Evolutionary conservation across 2,888 invertebrate genomes (phyloP).

Genomic region (Smittia aterrima): DNA sequence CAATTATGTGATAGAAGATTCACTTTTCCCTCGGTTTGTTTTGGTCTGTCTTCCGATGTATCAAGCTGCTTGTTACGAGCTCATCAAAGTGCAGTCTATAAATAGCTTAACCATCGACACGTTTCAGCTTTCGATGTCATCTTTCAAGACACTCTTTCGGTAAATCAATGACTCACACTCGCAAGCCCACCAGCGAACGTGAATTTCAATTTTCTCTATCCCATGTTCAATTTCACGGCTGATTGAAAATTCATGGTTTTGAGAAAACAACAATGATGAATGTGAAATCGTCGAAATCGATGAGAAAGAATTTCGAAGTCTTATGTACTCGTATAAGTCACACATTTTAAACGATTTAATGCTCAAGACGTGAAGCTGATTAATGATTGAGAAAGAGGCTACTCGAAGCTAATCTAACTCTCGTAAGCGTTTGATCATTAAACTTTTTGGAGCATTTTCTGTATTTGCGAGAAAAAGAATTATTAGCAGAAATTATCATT

Average conservation of each 20-base stretch:
- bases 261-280: conserved; percentile 14
- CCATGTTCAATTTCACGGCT: conserved; percentile 40
- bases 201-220: conserved; percentile 35
- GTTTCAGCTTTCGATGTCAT: not conserved
- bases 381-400: not conserved
- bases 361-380: conserved; percentile 18
- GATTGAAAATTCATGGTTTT: conserved; percentile 26
- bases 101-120: conserved; percentile 1
- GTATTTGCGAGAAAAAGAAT: not conserved
- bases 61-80: not conserved
- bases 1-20: conserved; percentile 30
- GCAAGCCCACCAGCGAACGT: conserved; percentile 7
- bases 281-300: not conserved
- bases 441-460: not conserved
- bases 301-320: not conserved
- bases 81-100: conserved; percentile 15
- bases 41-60: not conserved
- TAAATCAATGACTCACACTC: not conserved
- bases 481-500: not conserved
- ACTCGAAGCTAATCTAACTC: no score
- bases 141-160: no score
- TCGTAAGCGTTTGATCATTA: not conserved
- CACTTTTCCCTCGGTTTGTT: conserved; percentile 31
- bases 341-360: not conserved
- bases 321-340: not conserved